Evolutionary conservation across 2,113 vertebrate species (phyloP).

Genomic region (Oncorhynchus nerka): DNA sequence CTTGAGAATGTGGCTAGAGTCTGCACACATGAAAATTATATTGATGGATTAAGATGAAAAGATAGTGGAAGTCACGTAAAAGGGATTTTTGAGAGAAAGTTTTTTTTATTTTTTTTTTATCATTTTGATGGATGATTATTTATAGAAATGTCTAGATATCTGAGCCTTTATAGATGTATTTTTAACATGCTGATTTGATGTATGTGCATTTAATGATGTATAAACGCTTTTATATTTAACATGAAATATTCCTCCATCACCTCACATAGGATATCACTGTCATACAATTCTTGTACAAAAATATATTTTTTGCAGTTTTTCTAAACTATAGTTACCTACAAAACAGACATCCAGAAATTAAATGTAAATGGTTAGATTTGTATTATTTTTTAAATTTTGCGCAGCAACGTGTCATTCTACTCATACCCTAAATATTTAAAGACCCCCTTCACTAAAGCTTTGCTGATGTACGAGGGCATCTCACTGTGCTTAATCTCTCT

Average conservation of each 20-base stretch:
- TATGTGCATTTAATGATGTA: not conserved
- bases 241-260: not conserved
- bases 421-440: constrained; percentile 79
- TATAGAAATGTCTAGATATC: not conserved
- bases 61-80: not conserved
- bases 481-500: constrained; percentile 72
- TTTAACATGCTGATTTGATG: not conserved
- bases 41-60: not conserved
- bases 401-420: constrained; percentile 60
- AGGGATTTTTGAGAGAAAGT: not conserved
- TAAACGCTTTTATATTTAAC: not conserved
- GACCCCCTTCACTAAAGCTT: constrained; percentile 64
- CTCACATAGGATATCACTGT: not conserved
- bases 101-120: not conserved
- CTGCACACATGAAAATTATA: constrained; percentile 1
- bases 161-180: not conserved
- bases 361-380: constrained; percentile 69
- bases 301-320: not conserved
- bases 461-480: constrained; percentile 56
- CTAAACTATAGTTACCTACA: constrained; percentile 32
- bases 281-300: constrained; percentile 4
- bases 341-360: constrained; percentile 40
- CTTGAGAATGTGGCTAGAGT: constrained; percentile 31
- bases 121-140: not conserved
- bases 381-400: constrained; percentile 38